Conservation (phyloP, 2,113 vertebrate species). For the Crotophaga sulcirostris region DNA sequence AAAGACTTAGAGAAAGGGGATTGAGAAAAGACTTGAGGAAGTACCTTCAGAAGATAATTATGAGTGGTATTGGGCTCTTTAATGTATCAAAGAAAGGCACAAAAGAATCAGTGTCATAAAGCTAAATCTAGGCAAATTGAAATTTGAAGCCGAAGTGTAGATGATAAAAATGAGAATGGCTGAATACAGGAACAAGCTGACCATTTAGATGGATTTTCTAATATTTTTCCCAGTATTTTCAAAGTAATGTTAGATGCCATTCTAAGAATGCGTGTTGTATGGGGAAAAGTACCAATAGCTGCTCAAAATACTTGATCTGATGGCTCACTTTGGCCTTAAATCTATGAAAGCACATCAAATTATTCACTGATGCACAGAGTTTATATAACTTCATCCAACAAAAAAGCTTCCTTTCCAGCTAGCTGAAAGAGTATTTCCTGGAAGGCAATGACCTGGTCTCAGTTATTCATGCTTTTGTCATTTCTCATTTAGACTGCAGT, state of each 20-base stretch:
- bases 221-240: background rate
- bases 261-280: background rate
- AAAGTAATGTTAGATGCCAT: background rate
- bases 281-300: background rate
- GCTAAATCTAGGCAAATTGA: background rate
- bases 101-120: background rate
- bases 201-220: background rate
- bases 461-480: constrained; percentile 41
- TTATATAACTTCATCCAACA: constrained; percentile 4
- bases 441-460: constrained; percentile 47
- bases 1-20: background rate
- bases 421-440: constrained; percentile 44
- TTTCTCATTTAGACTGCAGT: constrained; percentile 33
- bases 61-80: background rate
- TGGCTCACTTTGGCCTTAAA: background rate
- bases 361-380: background rate
- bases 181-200: background rate
- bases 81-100: background rate
- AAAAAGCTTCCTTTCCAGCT: constrained; percentile 37
- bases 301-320: background rate
- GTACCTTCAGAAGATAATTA: background rate
- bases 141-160: background rate
- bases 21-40: background rate
- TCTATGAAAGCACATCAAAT: background rate
- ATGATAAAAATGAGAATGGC: background rate